A percentile compares a stretch with the other conserved stretches of the same genome.
phyloP scores from a whole-genome alignment of 2,888 invertebrate species.

The Scelioninae gen. 2 region DNA sequence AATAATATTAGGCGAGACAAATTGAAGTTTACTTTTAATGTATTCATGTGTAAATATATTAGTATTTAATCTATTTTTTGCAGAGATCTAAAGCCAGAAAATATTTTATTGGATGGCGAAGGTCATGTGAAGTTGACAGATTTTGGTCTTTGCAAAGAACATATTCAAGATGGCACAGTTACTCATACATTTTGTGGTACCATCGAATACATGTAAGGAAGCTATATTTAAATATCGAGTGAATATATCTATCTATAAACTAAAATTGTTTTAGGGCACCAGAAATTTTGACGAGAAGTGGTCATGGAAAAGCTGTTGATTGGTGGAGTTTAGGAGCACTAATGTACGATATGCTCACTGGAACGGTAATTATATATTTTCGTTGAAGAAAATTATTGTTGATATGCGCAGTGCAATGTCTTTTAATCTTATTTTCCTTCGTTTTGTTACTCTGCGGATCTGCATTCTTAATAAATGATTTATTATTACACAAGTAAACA shows the following conservation, averaged over 20 bases:
- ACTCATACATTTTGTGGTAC: conserved; percentile 99
- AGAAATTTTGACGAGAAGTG: conserved; percentile 96
- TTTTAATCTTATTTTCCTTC: conserved; percentile 9
- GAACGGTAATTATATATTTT: conserved; percentile 81
- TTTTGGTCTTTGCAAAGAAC: conserved; percentile 73
- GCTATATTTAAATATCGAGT: not conserved
- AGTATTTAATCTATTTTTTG: no score
- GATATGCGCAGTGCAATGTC: not conserved
- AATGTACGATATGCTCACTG: conserved; percentile 99
- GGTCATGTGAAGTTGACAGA: conserved; percentile 84
- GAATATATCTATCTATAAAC: not conserved
- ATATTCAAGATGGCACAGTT: conserved; percentile 83
- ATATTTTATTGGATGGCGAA: conserved; percentile 94
- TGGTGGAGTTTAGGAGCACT: conserved; percentile 99
- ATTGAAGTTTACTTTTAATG: no score
- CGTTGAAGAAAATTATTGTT: not conserved
- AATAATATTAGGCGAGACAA: no score
- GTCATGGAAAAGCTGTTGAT: conserved; percentile 99
- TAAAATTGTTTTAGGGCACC: conserved; percentile 86
- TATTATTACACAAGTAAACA: conserved; percentile 36
- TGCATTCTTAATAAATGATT: conserved; percentile 46
- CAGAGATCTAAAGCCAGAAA: conserved; percentile 96
- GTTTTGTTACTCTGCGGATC: conserved; percentile 13
- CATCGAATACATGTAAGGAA: conserved; percentile 96
- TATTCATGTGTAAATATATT: no score